Evolutionary conservation across 2,888 invertebrate species (phyloP), one percentile per base, ranked within the genome.

Genomic region (Protodeltote pygarga): DNA sequence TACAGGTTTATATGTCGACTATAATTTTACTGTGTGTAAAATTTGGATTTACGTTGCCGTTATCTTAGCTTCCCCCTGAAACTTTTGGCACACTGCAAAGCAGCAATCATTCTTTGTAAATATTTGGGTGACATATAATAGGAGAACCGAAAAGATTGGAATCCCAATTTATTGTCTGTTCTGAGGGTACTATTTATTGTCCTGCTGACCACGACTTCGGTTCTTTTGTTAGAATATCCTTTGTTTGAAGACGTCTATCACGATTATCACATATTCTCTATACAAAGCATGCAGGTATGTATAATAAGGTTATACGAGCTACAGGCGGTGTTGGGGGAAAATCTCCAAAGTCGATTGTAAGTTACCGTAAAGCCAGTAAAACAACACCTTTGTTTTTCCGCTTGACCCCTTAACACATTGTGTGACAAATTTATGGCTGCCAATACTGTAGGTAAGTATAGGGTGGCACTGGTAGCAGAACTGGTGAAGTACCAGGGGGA

Each of bases 331-430:
- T 6, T 39, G 4, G n/a, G 29, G 8, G 28, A 57, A 47, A 27
- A 29, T 44, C 31, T 37, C 21, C 33, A 25, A 14, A 10, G 21
- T 15, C 47, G 40, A 57, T 61, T 21, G 39, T 33, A 53, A 46
- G 49, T 44, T 46, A 49, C 49, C 42, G 40, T 57, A 53, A 65
- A 42, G 32, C 28, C 32, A 60, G 62, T 64, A 70, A 74, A 69
- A 60, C 49, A 47, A 53, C 54, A 59, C 58, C 34, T 71, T 68
- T 65, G 62, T 65, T 68, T 65, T 65, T 48, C 47, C 42, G 23
- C 40, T 53, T 52, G 54, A 59, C 54, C 65, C 62, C 47, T 59
- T 39, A 40, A 50, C 48, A 60, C 38, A 23, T 47, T 31, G 32
- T 27, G 31, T 64, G 60, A 55, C 51, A 57, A 42, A 52, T 67